Conservation (phyloP, 2,888 invertebrate genomes). For the Willowsia nigromaculata region DNA sequence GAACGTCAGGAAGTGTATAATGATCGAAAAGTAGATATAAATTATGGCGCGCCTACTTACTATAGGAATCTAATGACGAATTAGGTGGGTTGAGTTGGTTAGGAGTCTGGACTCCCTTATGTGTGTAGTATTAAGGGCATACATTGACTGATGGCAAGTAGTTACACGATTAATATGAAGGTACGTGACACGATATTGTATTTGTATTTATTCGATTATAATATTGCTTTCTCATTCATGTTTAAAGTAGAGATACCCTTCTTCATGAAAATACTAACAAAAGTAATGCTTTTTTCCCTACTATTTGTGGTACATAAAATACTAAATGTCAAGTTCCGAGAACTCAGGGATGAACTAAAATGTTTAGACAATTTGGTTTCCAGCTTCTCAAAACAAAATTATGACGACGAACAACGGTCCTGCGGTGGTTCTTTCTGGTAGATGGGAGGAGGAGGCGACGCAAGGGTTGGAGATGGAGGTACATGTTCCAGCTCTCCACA, state of each 20-base stretch:
- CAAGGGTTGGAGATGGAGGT: conserved; percentile 31
- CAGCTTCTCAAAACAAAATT: conserved; percentile 30
- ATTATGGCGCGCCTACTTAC: not conserved
- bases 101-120: not conserved
- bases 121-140: not conserved
- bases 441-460: not conserved
- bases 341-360: not conserved
- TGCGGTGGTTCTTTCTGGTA: conserved; percentile 12
- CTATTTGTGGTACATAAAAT: not conserved
- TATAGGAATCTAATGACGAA: not conserved
- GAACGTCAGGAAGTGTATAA: not conserved
- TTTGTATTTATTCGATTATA: no score
- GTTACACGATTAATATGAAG: conserved; percentile 3
- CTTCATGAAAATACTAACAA: not conserved
- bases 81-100: conserved; percentile 13
- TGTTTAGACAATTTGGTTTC: conserved; percentile 46
- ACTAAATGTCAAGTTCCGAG: no score
- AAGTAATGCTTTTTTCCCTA: not conserved
- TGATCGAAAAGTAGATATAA: not conserved
- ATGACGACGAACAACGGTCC: not conserved
- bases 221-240: not conserved
- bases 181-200: conserved; percentile 23
- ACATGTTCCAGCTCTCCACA: conserved; percentile 6
- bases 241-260: not conserved
- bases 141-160: conserved; percentile 15